phyloP scores from a whole-genome alignment of 1,140 invertebrate genomes.

The Drosophila takahashii region DNA sequence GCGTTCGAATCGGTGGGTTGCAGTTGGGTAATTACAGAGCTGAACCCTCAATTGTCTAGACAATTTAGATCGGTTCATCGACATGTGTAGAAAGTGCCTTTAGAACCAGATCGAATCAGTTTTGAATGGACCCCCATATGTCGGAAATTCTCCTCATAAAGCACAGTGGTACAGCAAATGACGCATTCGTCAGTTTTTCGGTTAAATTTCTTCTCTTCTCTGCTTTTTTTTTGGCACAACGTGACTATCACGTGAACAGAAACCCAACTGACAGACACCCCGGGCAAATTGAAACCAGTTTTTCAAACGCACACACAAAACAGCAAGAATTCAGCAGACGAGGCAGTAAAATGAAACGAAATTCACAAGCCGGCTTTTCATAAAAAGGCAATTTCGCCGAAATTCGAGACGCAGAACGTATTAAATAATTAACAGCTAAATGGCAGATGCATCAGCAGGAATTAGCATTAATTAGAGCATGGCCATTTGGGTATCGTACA shows the following conservation, averaged over 20 bases:
- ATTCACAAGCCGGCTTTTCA: slow-evolving; percentile 18
- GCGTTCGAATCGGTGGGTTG: slow-evolving; percentile 14
- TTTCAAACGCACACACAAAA: slow-evolving; percentile 6
- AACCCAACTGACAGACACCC: slow-evolving; percentile 20
- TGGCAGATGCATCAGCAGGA: slow-evolving; percentile 43
- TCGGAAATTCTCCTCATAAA: neutral
- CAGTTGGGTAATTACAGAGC: slow-evolving; percentile 12
- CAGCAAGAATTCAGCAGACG: slow-evolving; percentile 5
- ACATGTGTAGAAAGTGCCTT: slow-evolving; percentile 49
- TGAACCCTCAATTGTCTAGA: slow-evolving; percentile 24
- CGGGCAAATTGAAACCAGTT: slow-evolving; percentile 44
- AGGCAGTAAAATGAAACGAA: slow-evolving; percentile 32
- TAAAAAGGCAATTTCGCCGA: slow-evolving; percentile 28
- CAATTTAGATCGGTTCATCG: slow-evolving; percentile 53
- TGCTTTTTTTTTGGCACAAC: slow-evolving; percentile 50
- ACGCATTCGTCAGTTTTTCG: slow-evolving; percentile 20
- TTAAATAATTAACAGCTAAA: slow-evolving; percentile 53
- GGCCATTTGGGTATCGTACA: slow-evolving; percentile 3
- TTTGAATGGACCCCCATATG: slow-evolving; percentile 7
- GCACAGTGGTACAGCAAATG: slow-evolving; percentile 46
- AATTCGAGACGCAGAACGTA: slow-evolving; percentile 43
- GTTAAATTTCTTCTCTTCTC: neutral
- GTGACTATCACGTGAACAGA: slow-evolving; percentile 70
- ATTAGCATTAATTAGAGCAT: slow-evolving; percentile 76
- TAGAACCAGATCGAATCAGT: slow-evolving; percentile 29